These are phyloP conservation scores for Pseudochirops corinnae DNA, from an alignment of 2,797 vertebrate genomes.

Conservation along the genomic window DNA sequence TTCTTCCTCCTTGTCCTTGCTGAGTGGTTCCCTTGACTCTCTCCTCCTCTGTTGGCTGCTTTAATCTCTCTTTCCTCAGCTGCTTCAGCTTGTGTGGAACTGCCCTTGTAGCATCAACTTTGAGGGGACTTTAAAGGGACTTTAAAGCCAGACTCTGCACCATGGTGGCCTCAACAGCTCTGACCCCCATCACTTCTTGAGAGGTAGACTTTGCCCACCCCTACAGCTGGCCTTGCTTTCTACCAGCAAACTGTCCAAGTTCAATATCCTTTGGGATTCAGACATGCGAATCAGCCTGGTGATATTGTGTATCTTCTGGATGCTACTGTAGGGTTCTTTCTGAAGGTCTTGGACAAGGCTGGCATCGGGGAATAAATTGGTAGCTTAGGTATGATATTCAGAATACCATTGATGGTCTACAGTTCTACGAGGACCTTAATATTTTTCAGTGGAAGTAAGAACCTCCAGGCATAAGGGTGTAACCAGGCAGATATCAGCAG, in stretches of 20 bases:
- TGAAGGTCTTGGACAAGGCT: constrained; percentile 90
- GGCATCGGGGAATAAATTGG: constrained; percentile 96
- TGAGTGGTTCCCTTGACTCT: constrained; percentile 63
- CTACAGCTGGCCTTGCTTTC: constrained; percentile 47
- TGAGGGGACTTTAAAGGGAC: too few species aligned
- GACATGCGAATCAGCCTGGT: constrained; percentile 94
- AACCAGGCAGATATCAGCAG: constrained; percentile 95
- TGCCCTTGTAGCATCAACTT: constrained; percentile 93
- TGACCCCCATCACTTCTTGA: constrained; percentile 62
- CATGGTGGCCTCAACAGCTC: constrained; percentile 35
- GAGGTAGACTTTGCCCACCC: constrained; percentile 62
- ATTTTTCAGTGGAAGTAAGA: constrained; percentile 91
- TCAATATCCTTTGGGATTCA: constrained; percentile 78
- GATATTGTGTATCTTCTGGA: constrained; percentile 94
- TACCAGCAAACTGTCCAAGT: constrained; percentile 20
- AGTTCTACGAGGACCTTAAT: constrained; percentile 97
- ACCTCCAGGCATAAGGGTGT: constrained; percentile 93
- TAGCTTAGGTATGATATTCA: constrained; percentile 98
- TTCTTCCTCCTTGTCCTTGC: constrained; percentile 85
- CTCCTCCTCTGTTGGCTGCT: constrained; percentile 75
- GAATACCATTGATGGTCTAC: constrained; percentile 95
- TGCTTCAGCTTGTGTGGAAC: constrained; percentile 91
- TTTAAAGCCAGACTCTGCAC: not conserved
- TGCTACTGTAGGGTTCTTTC: constrained; percentile 90
- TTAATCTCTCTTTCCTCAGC: constrained; percentile 93